Evolutionary conservation across 2,797 vertebrate species (phyloP).

Genomic region (Corythornis leucogaster): DNA sequence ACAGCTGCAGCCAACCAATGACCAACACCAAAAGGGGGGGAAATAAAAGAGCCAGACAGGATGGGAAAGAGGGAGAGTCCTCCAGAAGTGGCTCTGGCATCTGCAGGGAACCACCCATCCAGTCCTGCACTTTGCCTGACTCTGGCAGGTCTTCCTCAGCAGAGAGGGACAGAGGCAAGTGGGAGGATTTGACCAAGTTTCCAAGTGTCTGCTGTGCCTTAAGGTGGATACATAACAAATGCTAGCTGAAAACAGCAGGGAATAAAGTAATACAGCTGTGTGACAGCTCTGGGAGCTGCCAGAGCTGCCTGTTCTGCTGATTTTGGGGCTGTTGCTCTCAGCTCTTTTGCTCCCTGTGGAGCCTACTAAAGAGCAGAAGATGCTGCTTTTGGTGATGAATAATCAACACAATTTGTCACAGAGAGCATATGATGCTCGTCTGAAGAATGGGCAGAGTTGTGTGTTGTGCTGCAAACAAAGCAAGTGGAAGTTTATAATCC

Average conservation of each 20-base stretch:
- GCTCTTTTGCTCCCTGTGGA: neutral
- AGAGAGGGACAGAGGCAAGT: neutral
- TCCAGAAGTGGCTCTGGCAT: neutral
- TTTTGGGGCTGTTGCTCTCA: neutral
- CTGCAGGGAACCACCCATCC: neutral
- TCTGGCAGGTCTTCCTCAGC: accelerated
- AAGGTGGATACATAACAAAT: neutral
- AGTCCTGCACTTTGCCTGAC: neutral
- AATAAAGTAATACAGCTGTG: neutral
- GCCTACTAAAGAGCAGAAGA: conserved; percentile 7
- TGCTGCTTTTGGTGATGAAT: conserved; percentile 38
- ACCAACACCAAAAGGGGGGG: neutral
- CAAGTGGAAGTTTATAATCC: neutral
- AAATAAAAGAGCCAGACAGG: neutral
- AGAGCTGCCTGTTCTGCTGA: neutral
- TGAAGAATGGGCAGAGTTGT: neutral
- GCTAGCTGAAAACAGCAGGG: neutral
- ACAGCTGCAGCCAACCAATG: neutral
- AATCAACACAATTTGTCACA: neutral
- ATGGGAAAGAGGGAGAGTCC: neutral
- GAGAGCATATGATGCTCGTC: neutral
- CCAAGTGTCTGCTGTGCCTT: neutral
- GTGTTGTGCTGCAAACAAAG: neutral
- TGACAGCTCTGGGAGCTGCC: conserved; percentile 22
- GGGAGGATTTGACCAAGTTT: neutral